These are phyloP conservation scores for Agonopterix subpropinquella DNA, from an alignment of 2,888 invertebrate genomes.

Conservation along the genomic window DNA sequence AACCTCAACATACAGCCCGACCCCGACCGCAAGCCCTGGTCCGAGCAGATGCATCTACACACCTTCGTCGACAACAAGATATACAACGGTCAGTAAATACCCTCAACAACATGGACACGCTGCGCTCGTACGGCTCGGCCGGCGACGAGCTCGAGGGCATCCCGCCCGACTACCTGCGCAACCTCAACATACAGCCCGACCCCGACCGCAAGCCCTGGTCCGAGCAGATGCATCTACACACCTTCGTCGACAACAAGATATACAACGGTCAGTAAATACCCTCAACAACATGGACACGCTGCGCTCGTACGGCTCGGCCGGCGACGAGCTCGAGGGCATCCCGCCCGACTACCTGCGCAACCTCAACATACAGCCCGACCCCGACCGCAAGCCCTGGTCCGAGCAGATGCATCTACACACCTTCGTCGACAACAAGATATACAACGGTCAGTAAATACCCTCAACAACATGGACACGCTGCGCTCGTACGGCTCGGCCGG, in stretches of 20 bases:
- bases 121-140: constrained; percentile 95
- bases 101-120: constrained; percentile 91
- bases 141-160: constrained; percentile 94
- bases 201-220: constrained; percentile 89
- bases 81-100: constrained; percentile 89
- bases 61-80: constrained; percentile 88
- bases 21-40: constrained; percentile 88
- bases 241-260: constrained; percentile 87
- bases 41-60: constrained; percentile 87
- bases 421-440: constrained; percentile 88
- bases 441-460: constrained; percentile 87
- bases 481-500: constrained; percentile 96
- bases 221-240: constrained; percentile 87
- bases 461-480: constrained; percentile 92
- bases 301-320: constrained; percentile 94
- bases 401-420: constrained; percentile 88
- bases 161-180: constrained; percentile 88
- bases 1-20: constrained; percentile 83
- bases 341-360: constrained; percentile 90
- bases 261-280: constrained; percentile 89
- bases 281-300: constrained; percentile 93
- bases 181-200: constrained; percentile 81
- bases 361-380: constrained; percentile 80
- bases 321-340: constrained; percentile 93
- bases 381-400: constrained; percentile 88